phyloP scores from a whole-genome alignment of 2,888 invertebrate genomes.

The Spatulosminthurus flaviceps region DNA sequence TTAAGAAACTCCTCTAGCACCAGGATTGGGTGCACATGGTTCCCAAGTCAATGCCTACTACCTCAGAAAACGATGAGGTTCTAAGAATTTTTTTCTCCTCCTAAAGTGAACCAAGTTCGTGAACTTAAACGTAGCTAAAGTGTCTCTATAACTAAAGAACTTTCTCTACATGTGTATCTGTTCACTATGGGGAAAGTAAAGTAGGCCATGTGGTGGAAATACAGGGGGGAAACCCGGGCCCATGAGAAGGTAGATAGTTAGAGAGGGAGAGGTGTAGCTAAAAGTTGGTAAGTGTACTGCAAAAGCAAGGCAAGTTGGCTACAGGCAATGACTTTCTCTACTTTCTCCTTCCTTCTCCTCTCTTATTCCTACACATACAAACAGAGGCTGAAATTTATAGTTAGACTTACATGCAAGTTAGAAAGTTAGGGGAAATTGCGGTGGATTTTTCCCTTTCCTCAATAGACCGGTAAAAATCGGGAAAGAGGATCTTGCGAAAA shows the following conservation, averaged over 20 bases:
- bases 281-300: constrained; percentile 25
- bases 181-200: no score
- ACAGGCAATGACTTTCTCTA: constrained; percentile 24
- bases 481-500: constrained; percentile 46
- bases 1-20: no score
- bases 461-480: constrained; percentile 46
- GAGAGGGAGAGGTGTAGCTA: neutral
- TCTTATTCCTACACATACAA: constrained; percentile 2
- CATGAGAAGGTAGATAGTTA: constrained; percentile 16
- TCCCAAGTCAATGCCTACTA: no score
- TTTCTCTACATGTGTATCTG: no score
- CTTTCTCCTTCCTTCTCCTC: neutral
- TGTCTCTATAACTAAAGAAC: no score
- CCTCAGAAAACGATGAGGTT: no score
- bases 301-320: constrained; percentile 16
- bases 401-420: constrained; percentile 28
- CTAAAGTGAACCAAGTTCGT: no score
- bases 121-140: no score
- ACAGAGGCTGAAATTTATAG: constrained; percentile 23
- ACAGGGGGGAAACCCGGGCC: neutral
- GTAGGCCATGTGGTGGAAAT: neutral
- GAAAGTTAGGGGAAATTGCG: constrained; percentile 43
- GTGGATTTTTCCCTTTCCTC: constrained; percentile 44
- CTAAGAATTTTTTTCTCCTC: no score
- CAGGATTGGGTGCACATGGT: no score